Evolutionary conservation across 2,888 invertebrate genomes (phyloP), one percentile per base, ranked within the genome.

Genomic region (Tineola bisselliella): DNA sequence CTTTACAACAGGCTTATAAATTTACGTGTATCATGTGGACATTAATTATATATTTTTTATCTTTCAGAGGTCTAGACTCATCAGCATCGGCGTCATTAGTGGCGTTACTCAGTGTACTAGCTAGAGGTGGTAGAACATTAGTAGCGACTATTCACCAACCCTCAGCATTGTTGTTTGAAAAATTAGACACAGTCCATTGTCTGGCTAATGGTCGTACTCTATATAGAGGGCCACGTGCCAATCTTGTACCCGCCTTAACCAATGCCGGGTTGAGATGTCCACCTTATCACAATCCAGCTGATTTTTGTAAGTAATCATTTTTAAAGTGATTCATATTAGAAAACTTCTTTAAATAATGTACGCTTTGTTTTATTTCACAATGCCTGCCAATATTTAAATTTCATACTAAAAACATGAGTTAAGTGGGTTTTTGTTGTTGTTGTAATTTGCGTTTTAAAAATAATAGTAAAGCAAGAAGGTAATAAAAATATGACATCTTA

Each of bases 61-160:
- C 25, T 81, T 87, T 8, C 84, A 95, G 95, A 65, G 97, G 97
- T 48, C 84, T 97, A 68, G 97, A 97, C 76, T 96, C 96, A 65
- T 91, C 94, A 31, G 94, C 96, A 0, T 95, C 95, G 68, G 91
- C 93, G 61, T 95, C 96, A 64, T 93, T 96, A 65, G 91, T 97
- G 59, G 86, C 91, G 0, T 80, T 97, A 31, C 84, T 97, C 63
- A 94, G 93, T 76, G 90, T 90, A 63, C 83, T 97, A 60, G 96
- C 97, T 0, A 88, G 91, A 58, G 95, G 94, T 65, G 96, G 95
- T 0, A 89, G 97, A 58, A 97, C 97, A 0, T 90, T 98, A 5
- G 90, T 97, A 59, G 97, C 97, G 66, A 97, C 97, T 17, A 96
- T 98, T 65, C 97, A 98, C 76, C 97, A 97, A 76, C 97, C 98